A percentile compares a stretch with the other conserved stretches of the same genome.
These are phyloP conservation scores for Clavelina lepadiformis DNA, from an alignment of 23 tunicate genomes.

Conservation along the genomic window DNA sequence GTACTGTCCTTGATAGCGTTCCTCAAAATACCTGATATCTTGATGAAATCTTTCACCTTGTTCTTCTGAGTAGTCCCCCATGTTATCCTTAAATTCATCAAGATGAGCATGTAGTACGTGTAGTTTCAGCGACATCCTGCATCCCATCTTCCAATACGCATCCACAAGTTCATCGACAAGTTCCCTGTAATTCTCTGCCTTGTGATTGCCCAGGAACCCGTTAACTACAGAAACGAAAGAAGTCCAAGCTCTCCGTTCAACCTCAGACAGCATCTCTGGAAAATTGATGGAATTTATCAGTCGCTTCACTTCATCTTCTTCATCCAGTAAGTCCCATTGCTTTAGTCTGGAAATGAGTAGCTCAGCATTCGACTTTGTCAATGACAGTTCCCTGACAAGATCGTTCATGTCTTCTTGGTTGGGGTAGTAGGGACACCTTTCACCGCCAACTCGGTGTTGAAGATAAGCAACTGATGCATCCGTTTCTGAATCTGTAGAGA, in stretches of 20 bases:
- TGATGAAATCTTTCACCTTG: too few relatives aligned
- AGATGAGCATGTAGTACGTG: conserved; percentile 26
- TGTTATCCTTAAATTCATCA: too few relatives aligned
- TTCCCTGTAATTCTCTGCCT: conserved; percentile 17
- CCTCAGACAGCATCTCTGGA: conserved; percentile 23
- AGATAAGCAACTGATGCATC: conserved; percentile 12
- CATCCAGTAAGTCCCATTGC: conserved; percentile 36
- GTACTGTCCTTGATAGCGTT: conserved; percentile 13
- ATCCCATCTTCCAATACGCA: conserved; percentile 23
- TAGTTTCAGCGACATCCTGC: conserved; percentile 32
- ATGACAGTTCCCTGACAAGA: conserved; percentile 20
- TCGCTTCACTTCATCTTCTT: conserved; percentile 23
- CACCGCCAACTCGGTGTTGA: conserved; percentile 14
- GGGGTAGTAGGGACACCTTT: conserved; percentile 35
- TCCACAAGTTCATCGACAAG: conserved; percentile 30
- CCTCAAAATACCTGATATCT: too few relatives aligned
- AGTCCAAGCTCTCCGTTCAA: conserved; percentile 32
- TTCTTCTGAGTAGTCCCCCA: conserved; percentile 24
- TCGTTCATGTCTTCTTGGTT: conserved; percentile 34
- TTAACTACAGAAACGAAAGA: conserved; percentile 26
- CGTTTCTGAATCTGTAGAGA: conserved; percentile 31
- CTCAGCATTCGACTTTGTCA: conserved; percentile 37
- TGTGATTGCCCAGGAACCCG: conserved; percentile 32
- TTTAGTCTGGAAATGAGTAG: conserved; percentile 19
- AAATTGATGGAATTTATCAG: conserved; percentile 20